A percentile compares a stretch with the other conserved stretches of the same genome.
phyloP scores from a whole-genome alignment of 2,113 vertebrate genomes.

The Etheostoma cragini region DNA sequence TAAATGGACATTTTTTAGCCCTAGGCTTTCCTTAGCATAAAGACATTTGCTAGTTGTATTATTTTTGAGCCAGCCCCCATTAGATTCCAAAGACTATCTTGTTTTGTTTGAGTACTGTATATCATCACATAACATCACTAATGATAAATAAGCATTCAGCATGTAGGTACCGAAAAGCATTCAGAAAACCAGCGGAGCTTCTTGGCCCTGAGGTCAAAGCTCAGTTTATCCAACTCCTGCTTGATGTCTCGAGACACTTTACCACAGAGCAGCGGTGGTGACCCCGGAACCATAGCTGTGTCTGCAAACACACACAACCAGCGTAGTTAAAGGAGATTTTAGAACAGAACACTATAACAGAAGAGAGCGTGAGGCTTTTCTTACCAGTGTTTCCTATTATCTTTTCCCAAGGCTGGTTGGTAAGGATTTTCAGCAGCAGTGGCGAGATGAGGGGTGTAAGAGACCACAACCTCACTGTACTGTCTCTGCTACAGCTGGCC shows the following conservation, averaged over 20 bases:
- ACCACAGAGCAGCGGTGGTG: conserved; percentile 92
- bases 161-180: conserved; percentile 91
- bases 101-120: too few species aligned
- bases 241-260: conserved; percentile 95
- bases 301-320: conserved; percentile 79
- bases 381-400: conserved; percentile 93
- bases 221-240: conserved; percentile 93
- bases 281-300: conserved; percentile 87
- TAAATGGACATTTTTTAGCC: too few species aligned
- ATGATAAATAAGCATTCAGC: neutral
- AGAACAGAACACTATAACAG: neutral
- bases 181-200: conserved; percentile 96
- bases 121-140: neutral
- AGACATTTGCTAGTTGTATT: too few species aligned
- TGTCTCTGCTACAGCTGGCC: conserved; percentile 98
- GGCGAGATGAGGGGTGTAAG: conserved; percentile 90
- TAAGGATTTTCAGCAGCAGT: conserved; percentile 91
- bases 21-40: too few species aligned
- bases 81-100: too few species aligned
- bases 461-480: conserved; percentile 97
- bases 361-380: neutral
- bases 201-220: conserved; percentile 82
- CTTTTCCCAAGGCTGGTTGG: conserved; percentile 92
- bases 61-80: too few species aligned
- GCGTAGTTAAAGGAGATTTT: neutral